These are phyloP conservation scores for Ruditapes philippinarum DNA, from an alignment of 1,140 invertebrate genomes.

Conservation along the genomic window DNA sequence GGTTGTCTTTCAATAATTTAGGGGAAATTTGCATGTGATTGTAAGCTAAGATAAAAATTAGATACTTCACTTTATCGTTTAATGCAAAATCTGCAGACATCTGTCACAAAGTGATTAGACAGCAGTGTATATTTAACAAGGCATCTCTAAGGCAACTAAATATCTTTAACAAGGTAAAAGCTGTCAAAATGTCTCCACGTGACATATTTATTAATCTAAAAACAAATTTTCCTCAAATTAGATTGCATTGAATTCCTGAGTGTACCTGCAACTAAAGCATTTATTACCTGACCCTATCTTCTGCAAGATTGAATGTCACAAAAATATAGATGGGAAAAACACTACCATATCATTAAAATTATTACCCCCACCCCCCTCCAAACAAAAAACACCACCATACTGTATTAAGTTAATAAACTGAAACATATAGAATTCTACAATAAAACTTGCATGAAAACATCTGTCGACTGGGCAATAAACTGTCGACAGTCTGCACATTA, in stretches of 20 bases:
- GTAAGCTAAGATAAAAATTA: too few species aligned
- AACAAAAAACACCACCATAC: background rate
- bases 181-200: constrained; percentile 9
- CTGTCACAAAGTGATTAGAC: too few species aligned
- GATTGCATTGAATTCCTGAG: background rate
- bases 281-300: background rate
- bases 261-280: background rate
- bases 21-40: too few species aligned
- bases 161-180: background rate
- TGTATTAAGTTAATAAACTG: background rate
- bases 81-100: too few species aligned
- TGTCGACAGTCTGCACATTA: constrained; percentile 1
- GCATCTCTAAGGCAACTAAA: background rate
- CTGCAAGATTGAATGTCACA: background rate
- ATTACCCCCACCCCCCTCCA: background rate
- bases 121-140: too few species aligned
- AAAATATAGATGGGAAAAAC: background rate
- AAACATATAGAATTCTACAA: too few species aligned
- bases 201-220: constrained; percentile 22
- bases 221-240: background rate
- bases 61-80: too few species aligned
- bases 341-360: background rate
- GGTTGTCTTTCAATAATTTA: too few species aligned
- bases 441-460: background rate
- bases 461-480: background rate